A percentile compares a stretch with the other conserved stretches of the same genome.
These are phyloP conservation scores for Phytoseiulus persimilis DNA, from an alignment of 2,888 invertebrate species.

Conservation along the genomic window DNA sequence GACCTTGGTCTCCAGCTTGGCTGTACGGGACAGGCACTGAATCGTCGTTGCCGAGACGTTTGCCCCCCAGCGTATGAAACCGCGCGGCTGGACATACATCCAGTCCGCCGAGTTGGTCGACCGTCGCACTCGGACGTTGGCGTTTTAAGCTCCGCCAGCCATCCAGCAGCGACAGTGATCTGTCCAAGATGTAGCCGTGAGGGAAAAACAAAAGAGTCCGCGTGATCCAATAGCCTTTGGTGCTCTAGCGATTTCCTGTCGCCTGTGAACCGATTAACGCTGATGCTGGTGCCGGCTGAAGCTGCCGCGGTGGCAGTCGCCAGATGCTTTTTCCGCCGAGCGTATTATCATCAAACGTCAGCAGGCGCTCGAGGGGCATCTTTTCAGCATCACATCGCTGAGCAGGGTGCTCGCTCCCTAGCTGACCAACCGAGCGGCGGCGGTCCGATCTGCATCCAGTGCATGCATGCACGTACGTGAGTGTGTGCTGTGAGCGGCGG, in stretches of 20 bases:
- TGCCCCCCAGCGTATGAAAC: too few species aligned
- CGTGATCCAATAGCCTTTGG: slow-evolving; percentile 5
- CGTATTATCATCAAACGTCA: slow-evolving; percentile 5
- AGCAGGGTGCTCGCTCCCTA: neutral
- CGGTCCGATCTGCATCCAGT: neutral
- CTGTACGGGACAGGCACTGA: too few species aligned
- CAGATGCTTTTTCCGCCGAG: neutral
- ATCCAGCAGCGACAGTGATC: neutral
- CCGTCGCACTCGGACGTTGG: too few species aligned
- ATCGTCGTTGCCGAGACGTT: too few species aligned
- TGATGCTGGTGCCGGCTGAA: neutral
- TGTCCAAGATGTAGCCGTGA: neutral
- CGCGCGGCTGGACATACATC: too few species aligned
- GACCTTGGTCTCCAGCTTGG: too few species aligned
- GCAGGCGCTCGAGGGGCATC: slow-evolving; percentile 5
- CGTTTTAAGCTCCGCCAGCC: neutral
- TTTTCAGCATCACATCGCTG: neutral
- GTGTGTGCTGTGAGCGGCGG: neutral
- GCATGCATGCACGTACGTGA: neutral
- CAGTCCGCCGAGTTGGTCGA: too few species aligned
- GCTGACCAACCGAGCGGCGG: neutral
- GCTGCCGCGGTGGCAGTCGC: neutral
- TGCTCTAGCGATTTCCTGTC: neutral
- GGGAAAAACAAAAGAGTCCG: neutral
- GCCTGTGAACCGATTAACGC: neutral